phyloP scores from a whole-genome alignment of 2,888 invertebrate species.

The Balanococcus diminutus region DNA sequence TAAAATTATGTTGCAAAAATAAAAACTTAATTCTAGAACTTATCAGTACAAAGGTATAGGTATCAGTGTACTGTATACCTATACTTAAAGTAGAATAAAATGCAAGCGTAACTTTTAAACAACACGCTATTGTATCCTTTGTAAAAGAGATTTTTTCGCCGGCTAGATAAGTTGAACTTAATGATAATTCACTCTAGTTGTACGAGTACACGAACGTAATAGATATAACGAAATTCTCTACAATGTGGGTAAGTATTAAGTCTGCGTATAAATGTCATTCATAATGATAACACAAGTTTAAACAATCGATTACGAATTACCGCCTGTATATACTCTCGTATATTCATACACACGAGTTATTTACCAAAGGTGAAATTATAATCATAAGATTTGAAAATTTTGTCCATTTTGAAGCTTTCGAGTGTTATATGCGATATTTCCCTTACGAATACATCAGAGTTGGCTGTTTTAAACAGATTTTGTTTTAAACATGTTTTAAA shows the following conservation, averaged over 20 bases:
- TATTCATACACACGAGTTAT: background rate
- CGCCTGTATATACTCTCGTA: background rate
- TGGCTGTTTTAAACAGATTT: too few species aligned
- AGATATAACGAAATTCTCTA: background rate
- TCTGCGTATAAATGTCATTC: slow-evolving; percentile 7
- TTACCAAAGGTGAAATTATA: background rate
- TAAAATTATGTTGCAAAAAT: background rate
- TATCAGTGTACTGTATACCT: too few species aligned
- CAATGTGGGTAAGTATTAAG: background rate
- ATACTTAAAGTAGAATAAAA: background rate
- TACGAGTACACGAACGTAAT: background rate
- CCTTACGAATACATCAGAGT: too few species aligned
- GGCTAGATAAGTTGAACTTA: background rate
- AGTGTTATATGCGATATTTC: too few species aligned
- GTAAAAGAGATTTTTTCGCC: background rate
- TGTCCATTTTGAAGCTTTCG: background rate
- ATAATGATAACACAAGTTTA: background rate
- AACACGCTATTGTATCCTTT: slow-evolving; percentile 1
- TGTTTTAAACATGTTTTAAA: too few species aligned
- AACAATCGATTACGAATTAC: slow-evolving; percentile 20
- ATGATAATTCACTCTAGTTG: background rate
- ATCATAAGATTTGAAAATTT: background rate
- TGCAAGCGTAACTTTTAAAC: background rate
- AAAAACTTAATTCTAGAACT: too few species aligned
- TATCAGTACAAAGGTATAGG: too few species aligned